These are phyloP conservation scores for Caenorhabditis elegans DNA, from an alignment of 1,140 invertebrate genomes.

Conservation along the genomic window WBcel235 BX284605.5:13026501-13027000, in stretches of 20 bases:
- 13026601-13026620: slow-evolving; percentile 25
- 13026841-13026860: slow-evolving; percentile 28
- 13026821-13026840: slow-evolving; percentile 19
- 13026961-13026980: slow-evolving; percentile 15
- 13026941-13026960: slow-evolving; percentile 27
- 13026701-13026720: not conserved
- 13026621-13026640: slow-evolving; percentile 5
- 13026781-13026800: slow-evolving; percentile 32
- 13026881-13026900: not conserved
- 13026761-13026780: slow-evolving; percentile 5
- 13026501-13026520: slow-evolving; percentile 70
- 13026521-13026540: not conserved
- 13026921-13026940: slow-evolving; percentile 10
- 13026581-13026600: slow-evolving; percentile 32
- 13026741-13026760: not conserved
- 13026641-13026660: not conserved
- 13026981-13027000: not conserved
- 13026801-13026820: slow-evolving; percentile 1
- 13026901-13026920: not conserved
- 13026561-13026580: slow-evolving; percentile 41
- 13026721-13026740: slow-evolving; percentile 12
- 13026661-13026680: slow-evolving; percentile 26
- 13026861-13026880: slow-evolving; percentile 33
- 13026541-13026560: slow-evolving; percentile 72
- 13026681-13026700: not conserved